Percentiles rank a stretch among this genome's conserved stretches.
These are phyloP conservation scores for Lacerta bilineata DNA, from an alignment of 2,797 vertebrate species.

Conservation along the genomic window DNA sequence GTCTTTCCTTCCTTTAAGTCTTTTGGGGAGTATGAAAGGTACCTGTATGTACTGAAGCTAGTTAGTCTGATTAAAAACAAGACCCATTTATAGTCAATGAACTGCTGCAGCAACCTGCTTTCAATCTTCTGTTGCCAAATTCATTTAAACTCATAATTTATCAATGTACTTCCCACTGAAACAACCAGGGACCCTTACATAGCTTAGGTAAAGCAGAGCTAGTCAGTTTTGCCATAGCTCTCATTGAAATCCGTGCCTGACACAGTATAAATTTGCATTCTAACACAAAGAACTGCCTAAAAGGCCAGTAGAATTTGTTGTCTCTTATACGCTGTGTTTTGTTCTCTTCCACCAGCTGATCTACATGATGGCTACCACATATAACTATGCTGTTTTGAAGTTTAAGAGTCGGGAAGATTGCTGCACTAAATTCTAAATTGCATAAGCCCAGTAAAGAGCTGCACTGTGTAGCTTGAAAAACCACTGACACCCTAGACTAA, in stretches of 20 bases:
- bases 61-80: neutral
- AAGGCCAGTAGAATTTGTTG: constrained; percentile 69
- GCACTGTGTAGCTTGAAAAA: constrained; percentile 85
- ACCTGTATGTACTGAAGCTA: constrained; percentile 20
- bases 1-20: constrained; percentile 31
- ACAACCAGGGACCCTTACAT: neutral
- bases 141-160: neutral
- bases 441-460: constrained; percentile 83
- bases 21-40: constrained; percentile 21
- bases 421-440: constrained; percentile 99
- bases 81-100: neutral
- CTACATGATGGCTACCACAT: constrained; percentile 99
- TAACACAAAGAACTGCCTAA: constrained; percentile 63
- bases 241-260: constrained; percentile 61
- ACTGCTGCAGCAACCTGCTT: constrained; percentile 43
- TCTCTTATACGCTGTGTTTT: constrained; percentile 85
- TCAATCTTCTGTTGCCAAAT: constrained; percentile 36
- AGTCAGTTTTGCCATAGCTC: constrained; percentile 1
- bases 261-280: constrained; percentile 55
- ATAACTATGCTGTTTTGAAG: constrained; percentile 99
- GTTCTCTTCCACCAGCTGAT: constrained; percentile 99
- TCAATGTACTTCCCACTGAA: neutral
- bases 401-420: constrained; percentile 99
- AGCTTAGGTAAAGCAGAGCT: neutral
- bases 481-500: constrained; percentile 90